Percentiles rank a stretch among this genome's conserved stretches.
phyloP scores from a whole-genome alignment of 2,888 invertebrate species.

The Cartodere bifasciata region DNA sequence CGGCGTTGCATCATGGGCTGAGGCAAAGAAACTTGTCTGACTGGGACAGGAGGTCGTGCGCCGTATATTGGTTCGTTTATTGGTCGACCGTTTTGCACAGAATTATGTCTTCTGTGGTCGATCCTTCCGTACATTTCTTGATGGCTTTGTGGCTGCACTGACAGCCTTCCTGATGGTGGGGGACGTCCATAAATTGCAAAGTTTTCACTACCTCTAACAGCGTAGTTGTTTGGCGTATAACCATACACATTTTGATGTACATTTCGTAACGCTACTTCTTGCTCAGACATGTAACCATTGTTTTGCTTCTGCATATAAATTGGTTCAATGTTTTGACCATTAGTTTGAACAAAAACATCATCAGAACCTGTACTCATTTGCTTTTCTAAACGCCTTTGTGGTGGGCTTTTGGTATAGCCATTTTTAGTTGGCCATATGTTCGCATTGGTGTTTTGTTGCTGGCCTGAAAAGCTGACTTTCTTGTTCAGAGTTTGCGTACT shows the following conservation, averaged over 20 bases:
- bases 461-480: constrained; percentile 39
- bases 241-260: too few relatives aligned
- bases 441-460: constrained; percentile 17
- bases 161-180: constrained; percentile 7
- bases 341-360: constrained; percentile 30
- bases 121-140: constrained; percentile 10
- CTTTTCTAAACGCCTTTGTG: constrained; percentile 27
- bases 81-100: constrained; percentile 6
- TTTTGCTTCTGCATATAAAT: too few relatives aligned
- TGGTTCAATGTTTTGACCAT: constrained; percentile 15
- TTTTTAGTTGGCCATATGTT: constrained; percentile 38
- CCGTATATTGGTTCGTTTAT: constrained; percentile 12
- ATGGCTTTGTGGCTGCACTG: constrained; percentile 10
- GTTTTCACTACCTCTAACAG: too few relatives aligned
- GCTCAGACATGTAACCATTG: too few relatives aligned
- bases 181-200: too few relatives aligned
- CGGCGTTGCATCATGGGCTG: too few relatives aligned
- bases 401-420: constrained; percentile 33
- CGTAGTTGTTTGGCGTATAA: too few relatives aligned
- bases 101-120: not conserved
- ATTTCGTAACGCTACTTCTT: too few relatives aligned
- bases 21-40: too few relatives aligned
- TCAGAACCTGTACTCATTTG: constrained; percentile 20
- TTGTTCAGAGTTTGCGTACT: constrained; percentile 33
- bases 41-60: too few relatives aligned